Percentiles rank a stretch among this genome's conserved stretches.
These are phyloP conservation scores for Eudyptes chrysolophus DNA, from an alignment of 2,113 vertebrate genomes.

Conservation along the genomic window DNA sequence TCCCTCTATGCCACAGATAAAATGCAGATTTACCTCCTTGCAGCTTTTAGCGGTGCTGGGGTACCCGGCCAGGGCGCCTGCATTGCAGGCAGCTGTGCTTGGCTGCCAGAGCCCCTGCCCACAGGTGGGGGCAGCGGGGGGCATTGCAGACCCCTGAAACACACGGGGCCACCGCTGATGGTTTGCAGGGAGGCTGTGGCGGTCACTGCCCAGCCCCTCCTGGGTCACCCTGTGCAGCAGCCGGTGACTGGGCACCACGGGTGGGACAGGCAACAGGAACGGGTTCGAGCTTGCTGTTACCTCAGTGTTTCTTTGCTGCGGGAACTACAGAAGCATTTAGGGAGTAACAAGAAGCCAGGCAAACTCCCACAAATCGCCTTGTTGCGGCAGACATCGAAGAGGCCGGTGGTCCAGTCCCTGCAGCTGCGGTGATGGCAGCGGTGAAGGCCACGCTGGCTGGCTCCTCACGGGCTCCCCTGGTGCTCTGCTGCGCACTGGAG, in stretches of 20 bases:
- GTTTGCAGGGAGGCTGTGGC: neutral
- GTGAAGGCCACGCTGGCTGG: constrained; percentile 67
- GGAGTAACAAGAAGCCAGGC: too few species aligned
- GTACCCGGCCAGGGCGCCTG: neutral
- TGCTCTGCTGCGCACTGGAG: neutral
- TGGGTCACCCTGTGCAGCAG: neutral
- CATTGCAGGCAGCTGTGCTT: neutral
- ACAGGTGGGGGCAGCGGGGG: neutral
- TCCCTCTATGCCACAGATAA: neutral
- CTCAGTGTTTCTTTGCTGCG: neutral
- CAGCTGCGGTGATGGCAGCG: constrained; percentile 76
- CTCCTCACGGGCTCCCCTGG: constrained; percentile 35
- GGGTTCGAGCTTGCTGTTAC: too few species aligned
- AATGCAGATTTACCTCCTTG: neutral
- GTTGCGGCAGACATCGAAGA: constrained; percentile 76
- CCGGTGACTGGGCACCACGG: rapidly evolving
- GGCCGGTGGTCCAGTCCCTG: constrained; percentile 78
- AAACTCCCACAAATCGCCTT: constrained; percentile 71
- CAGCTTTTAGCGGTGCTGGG: neutral
- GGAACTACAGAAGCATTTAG: neutral
- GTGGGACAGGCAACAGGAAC: neutral
- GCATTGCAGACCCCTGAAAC: neutral
- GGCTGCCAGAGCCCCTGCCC: neutral
- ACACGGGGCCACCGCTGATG: neutral
- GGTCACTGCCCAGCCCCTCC: neutral